phyloP scores from a whole-genome alignment of 2,797 vertebrate genomes.

The Anguilla anguilla region DNA sequence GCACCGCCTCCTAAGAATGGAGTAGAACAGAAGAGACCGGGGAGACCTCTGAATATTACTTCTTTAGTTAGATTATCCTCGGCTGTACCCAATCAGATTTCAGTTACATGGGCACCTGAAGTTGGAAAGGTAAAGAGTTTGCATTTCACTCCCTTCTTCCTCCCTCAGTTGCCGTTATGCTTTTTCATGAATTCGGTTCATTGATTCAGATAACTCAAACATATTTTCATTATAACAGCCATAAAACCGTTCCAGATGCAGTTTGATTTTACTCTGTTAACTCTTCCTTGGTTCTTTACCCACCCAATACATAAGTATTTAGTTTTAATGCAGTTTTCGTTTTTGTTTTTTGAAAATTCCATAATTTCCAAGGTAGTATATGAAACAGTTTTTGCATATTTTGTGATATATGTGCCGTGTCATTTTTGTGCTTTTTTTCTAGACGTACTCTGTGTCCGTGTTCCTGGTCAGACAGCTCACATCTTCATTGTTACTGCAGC shows the following conservation, averaged over 20 bases:
- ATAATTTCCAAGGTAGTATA: not conserved
- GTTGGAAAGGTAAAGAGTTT: slow-evolving; percentile 85
- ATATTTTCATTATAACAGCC: not conserved
- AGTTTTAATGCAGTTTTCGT: not conserved
- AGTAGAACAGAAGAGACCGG: slow-evolving; percentile 93
- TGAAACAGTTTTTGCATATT: not conserved
- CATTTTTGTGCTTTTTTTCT: slow-evolving; percentile 44
- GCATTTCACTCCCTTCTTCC: not conserved
- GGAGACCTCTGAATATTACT: slow-evolving; percentile 92
- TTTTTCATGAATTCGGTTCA: not conserved
- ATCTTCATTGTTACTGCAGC: slow-evolving; percentile 90
- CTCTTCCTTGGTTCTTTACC: not conserved
- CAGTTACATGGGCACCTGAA: slow-evolving; percentile 95
- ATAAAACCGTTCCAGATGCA: not conserved
- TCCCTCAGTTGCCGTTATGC: not conserved
- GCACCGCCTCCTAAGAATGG: slow-evolving; percentile 94
- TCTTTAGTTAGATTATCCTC: slow-evolving; percentile 90
- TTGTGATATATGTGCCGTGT: not conserved
- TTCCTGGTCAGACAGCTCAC: slow-evolving; percentile 96
- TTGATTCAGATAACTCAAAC: not conserved
- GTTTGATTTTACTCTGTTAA: not conserved
- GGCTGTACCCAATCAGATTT: slow-evolving; percentile 97
- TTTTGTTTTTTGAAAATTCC: not conserved
- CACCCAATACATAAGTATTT: not conserved
- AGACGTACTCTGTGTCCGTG: slow-evolving; percentile 97